phyloP scores from a whole-genome alignment of 92 coral and sea anemone species.

The Epizoanthus illoricatus region DNA sequence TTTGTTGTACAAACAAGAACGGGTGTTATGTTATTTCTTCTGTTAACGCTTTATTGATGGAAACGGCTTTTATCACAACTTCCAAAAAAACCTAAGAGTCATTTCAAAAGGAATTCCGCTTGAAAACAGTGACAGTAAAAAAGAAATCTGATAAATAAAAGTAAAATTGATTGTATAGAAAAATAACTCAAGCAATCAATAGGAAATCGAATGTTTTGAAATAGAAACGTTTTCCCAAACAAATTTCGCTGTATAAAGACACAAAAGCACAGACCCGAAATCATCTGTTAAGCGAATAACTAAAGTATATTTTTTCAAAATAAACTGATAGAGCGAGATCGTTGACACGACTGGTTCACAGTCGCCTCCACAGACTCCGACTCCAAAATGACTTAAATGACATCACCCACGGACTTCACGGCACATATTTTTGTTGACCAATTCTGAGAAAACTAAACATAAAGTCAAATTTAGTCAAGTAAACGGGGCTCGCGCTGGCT shows the following conservation, averaged over 20 bases:
- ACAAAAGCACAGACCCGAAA: too few species aligned
- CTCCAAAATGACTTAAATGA: neutral
- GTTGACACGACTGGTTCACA: slow-evolving; percentile 1
- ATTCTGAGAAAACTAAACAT: neutral
- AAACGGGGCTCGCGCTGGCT: slow-evolving; percentile 16
- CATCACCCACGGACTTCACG: neutral
- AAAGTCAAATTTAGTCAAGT: neutral
- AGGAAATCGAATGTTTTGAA: too few species aligned
- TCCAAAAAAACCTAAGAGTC: neutral
- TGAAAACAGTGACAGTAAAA: too few species aligned
- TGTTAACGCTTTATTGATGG: neutral
- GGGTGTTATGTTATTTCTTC: neutral
- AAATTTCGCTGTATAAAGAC: too few species aligned
- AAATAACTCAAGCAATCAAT: too few species aligned
- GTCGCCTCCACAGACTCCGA: neutral
- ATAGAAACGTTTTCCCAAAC: too few species aligned
- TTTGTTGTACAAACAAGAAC: slow-evolving; percentile 10
- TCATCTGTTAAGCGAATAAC: neutral
- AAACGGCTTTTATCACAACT: neutral
- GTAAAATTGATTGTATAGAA: too few species aligned
- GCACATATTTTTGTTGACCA: neutral
- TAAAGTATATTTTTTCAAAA: slow-evolving; percentile 1
- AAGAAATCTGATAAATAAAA: too few species aligned
- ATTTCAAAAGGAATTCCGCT: neutral
- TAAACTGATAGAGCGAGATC: slow-evolving; percentile 3